phyloP scores from a whole-genome alignment of 2,113 vertebrate species.

The Pterocles burchelli region DNA sequence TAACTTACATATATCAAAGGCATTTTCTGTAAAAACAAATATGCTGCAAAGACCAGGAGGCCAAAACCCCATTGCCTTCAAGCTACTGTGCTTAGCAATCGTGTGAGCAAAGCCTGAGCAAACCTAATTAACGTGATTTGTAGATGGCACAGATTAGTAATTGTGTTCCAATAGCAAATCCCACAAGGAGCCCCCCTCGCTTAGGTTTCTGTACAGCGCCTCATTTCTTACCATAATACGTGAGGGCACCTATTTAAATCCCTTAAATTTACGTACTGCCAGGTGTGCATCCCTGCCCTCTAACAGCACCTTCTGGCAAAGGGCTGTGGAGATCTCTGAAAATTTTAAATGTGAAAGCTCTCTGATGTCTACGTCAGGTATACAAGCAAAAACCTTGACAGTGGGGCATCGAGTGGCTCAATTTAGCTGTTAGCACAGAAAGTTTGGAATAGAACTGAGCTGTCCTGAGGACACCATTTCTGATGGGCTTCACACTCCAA shows the following conservation, averaged over 20 bases:
- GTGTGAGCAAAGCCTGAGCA: constrained; percentile 46
- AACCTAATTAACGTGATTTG: constrained; percentile 61
- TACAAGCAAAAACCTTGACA: not conserved
- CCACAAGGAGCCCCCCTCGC: not conserved
- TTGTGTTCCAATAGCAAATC: constrained; percentile 3
- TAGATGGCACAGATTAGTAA: constrained; percentile 56
- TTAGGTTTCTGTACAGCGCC: not conserved
- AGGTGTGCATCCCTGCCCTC: not conserved
- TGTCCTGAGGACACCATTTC: not conserved
- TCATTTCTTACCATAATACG: not conserved
- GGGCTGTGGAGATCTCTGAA: not conserved
- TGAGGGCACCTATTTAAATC: not conserved
- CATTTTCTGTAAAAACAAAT: constrained; percentile 58
- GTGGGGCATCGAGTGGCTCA: not conserved
- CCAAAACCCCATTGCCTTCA: constrained; percentile 35
- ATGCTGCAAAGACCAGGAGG: constrained; percentile 2
- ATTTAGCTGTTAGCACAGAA: not conserved
- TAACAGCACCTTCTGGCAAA: not conserved
- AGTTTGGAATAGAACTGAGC: not conserved
- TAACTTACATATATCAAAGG: constrained; percentile 62
- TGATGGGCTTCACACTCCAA: not conserved
- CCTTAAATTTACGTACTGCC: not conserved
- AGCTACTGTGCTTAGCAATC: constrained; percentile 37
- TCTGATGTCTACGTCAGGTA: not conserved
- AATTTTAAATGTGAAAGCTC: not conserved